These are phyloP conservation scores for Hyperoplus immaculatus DNA, from an alignment of 2,797 vertebrate species.

Conservation along the genomic window DNA sequence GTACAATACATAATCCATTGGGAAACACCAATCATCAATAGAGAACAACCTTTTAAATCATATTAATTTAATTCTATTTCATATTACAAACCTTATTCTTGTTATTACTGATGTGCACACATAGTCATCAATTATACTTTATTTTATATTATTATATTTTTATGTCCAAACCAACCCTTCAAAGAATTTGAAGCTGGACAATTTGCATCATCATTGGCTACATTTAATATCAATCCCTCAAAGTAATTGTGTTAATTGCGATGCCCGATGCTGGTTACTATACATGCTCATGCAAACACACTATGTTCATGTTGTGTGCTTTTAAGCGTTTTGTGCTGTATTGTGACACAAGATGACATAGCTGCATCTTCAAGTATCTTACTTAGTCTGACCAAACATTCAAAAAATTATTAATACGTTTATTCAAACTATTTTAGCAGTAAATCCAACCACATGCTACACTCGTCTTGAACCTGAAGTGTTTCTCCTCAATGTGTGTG, in stretches of 20 bases:
- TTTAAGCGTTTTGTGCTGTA: not conserved
- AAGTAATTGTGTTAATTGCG: not conserved
- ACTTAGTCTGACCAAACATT: not conserved
- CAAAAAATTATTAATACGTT: not conserved
- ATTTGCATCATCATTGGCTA: not conserved
- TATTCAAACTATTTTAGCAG: not conserved
- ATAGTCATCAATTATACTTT: not conserved
- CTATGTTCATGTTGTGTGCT: not conserved
- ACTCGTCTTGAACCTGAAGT: not conserved
- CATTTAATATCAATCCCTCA: not conserved
- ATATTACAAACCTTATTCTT: not conserved
- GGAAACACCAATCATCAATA: conserved; percentile 35
- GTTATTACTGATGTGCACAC: not conserved
- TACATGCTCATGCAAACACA: not conserved
- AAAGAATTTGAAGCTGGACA: not conserved
- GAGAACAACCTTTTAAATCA: not conserved
- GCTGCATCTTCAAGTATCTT: not conserved
- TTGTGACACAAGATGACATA: not conserved
- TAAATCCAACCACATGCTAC: not conserved
- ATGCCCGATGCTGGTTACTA: not conserved
- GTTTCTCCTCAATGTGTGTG: conserved; percentile 45
- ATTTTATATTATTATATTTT: not conserved
- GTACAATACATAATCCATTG: conserved; percentile 47
- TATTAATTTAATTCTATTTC: conserved; percentile 9
- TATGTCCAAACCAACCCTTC: not conserved